A percentile compares a stretch with the other conserved stretches of the same genome.
Evolutionary conservation across 2,888 invertebrate species (phyloP).

Genomic region (Toxonevra muliebris): DNA sequence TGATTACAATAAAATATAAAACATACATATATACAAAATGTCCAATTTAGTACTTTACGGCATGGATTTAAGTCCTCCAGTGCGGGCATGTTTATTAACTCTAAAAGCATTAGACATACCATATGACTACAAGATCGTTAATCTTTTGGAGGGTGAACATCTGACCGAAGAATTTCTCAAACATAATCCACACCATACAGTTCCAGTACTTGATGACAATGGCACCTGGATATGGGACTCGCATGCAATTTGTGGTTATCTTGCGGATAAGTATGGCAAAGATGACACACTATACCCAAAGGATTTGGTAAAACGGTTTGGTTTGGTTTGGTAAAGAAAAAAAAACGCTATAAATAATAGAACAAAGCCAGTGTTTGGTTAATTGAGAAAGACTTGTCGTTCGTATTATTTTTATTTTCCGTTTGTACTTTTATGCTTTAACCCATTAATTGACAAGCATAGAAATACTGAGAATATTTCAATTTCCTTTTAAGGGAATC

Average conservation of each 20-base stretch:
- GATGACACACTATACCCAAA: constrained; percentile 53
- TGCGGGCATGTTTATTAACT: constrained; percentile 69
- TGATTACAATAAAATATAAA: no score
- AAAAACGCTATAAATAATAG: no score
- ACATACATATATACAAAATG: constrained; percentile 32
- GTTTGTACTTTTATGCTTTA: no score
- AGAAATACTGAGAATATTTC: no score
- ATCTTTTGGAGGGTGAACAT: constrained; percentile 46
- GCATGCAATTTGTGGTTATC: constrained; percentile 72
- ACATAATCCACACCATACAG: constrained; percentile 69
- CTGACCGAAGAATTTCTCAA: constrained; percentile 45
- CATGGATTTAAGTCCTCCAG: constrained; percentile 68
- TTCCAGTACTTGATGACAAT: constrained; percentile 64
- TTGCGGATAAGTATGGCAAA: constrained; percentile 70
- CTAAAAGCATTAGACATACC: constrained; percentile 72
- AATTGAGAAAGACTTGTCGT: no score
- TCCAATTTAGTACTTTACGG: constrained; percentile 50
- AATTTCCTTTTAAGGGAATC: no score
- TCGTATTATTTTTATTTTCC: no score
- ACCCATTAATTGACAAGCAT: no score
- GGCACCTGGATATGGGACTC: constrained; percentile 71
- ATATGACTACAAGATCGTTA: constrained; percentile 42
- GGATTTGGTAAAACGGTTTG: constrained; percentile 47
- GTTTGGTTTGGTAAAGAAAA: no score
- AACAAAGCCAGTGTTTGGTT: no score